Conservation (phyloP, 2,888 invertebrate species). For the Phytoseiulus persimilis region DNA sequence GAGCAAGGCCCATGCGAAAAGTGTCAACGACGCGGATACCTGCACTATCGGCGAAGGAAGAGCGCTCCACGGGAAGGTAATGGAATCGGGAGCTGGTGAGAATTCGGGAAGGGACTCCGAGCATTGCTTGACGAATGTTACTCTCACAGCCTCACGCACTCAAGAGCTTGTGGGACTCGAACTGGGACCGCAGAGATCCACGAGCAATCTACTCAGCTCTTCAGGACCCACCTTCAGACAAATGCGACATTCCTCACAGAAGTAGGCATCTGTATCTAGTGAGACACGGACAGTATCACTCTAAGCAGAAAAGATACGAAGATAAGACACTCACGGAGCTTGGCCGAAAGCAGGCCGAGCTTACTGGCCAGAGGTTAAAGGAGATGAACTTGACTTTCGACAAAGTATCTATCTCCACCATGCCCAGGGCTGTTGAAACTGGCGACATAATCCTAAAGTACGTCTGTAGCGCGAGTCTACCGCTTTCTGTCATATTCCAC, state of each 20-base stretch:
- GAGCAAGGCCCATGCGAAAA: neutral
- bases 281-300: constrained; percentile 87
- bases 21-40: neutral
- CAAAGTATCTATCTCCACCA: constrained; percentile 72
- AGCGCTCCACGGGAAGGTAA: neutral
- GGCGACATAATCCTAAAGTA: constrained; percentile 68
- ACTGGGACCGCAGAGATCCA: constrained; percentile 65
- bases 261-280: constrained; percentile 76
- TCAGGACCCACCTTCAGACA: neutral
- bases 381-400: constrained; percentile 70
- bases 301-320: constrained; percentile 62
- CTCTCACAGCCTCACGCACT: neutral
- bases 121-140: neutral
- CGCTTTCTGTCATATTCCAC: constrained; percentile 45
- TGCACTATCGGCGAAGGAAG: neutral
- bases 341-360: constrained; percentile 73
- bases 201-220: neutral
- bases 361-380: constrained; percentile 69
- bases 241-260: constrained; percentile 27
- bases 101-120: too few relatives aligned
- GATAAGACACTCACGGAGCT: constrained; percentile 69
- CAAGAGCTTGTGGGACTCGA: constrained; percentile 64
- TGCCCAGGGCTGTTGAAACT: constrained; percentile 87
- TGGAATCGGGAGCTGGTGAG: neutral
- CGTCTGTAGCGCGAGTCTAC: too few relatives aligned